A percentile compares a stretch with the other conserved stretches of the same genome.
These are phyloP conservation scores for Dynastes hyllus DNA, from an alignment of 2,888 invertebrate genomes.

Conservation along the genomic window DNA sequence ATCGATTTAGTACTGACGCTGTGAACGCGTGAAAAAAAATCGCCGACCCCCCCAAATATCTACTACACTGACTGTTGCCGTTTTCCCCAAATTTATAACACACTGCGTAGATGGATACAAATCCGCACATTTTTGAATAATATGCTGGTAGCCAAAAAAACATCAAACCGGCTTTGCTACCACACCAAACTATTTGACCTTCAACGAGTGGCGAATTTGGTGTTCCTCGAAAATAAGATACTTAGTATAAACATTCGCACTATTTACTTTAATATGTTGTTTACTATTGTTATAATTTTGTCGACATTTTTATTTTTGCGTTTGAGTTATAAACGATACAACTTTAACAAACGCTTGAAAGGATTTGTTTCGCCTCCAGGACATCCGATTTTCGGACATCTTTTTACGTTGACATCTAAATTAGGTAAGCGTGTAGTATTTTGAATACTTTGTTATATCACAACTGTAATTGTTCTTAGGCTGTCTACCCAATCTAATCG, in stretches of 20 bases:
- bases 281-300: background rate
- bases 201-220: no score
- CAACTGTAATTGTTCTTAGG: constrained; percentile 38
- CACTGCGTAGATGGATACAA: no score
- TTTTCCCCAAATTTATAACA: no score
- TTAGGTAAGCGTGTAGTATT: background rate
- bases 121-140: no score
- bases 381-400: constrained; percentile 2
- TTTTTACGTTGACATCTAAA: background rate
- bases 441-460: background rate
- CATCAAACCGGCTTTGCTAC: no score
- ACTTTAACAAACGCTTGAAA: constrained; percentile 31
- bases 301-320: background rate
- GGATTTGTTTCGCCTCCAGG: constrained; percentile 33
- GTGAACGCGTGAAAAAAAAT: no score
- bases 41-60: no score
- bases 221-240: no score
- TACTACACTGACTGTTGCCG: no score
- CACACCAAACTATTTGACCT: no score
- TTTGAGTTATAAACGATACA: constrained; percentile 9
- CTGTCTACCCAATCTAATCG: constrained; percentile 48
- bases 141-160: no score
- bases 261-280: background rate
- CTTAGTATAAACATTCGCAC: background rate
- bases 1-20: no score